phyloP scores from a whole-genome alignment of 2,888 invertebrate species.

The Lithophane socia region DNA sequence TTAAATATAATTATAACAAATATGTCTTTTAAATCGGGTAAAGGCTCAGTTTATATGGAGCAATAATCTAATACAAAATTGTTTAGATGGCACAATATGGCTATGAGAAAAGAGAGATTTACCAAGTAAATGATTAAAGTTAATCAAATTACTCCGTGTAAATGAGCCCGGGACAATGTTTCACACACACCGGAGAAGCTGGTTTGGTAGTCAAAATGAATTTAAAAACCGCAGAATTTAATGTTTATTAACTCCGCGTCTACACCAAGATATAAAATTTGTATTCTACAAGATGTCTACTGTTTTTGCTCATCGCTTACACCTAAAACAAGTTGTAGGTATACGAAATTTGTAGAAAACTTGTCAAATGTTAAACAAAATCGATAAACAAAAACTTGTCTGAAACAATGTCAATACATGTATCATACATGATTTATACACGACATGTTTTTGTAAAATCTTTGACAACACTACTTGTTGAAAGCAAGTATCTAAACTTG shows the following conservation, averaged over 20 bases:
- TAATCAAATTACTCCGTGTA: not conserved
- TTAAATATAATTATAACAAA: not conserved
- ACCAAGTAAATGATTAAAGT: not conserved
- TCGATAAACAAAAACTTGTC: not conserved
- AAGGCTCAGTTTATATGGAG: slow-evolving; percentile 1
- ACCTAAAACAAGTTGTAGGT: too few relatives aligned
- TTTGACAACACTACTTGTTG: too few relatives aligned
- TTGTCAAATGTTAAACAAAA: not conserved
- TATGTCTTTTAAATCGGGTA: slow-evolving; percentile 18
- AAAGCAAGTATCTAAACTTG: not conserved
- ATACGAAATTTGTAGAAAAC: not conserved
- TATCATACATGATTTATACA: not conserved
- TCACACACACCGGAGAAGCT: not conserved
- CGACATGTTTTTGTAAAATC: too few relatives aligned
- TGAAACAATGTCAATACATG: not conserved
- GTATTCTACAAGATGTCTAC: not conserved
- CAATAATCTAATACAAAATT: not conserved
- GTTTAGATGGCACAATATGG: slow-evolving; percentile 4
- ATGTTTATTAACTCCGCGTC: not conserved
- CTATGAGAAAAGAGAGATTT: not conserved
- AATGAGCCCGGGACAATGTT: not conserved
- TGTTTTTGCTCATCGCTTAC: not conserved
- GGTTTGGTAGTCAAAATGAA: too few relatives aligned
- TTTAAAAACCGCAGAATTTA: not conserved
- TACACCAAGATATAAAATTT: not conserved